These are phyloP conservation scores for Accipiter virgatus DNA, from an alignment of 2,113 vertebrate genomes.

Conservation along the genomic window DNA sequence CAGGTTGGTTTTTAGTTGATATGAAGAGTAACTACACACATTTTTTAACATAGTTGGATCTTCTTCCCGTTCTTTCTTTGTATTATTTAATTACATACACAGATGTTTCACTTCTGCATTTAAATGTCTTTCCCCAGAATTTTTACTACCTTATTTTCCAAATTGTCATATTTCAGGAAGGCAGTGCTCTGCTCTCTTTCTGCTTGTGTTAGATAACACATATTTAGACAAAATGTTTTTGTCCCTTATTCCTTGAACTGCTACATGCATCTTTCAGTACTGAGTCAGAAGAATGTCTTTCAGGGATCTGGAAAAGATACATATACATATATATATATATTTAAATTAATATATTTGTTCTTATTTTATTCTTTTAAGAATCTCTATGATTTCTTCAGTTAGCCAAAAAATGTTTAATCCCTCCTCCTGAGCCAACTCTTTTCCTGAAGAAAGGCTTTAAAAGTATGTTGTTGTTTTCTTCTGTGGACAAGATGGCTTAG, in stretches of 20 bases:
- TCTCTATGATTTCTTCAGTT: background rate
- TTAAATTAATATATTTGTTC: background rate
- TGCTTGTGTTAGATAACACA: background rate
- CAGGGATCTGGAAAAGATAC: background rate
- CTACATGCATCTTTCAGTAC: background rate
- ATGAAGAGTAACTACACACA: background rate
- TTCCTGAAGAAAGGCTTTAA: background rate
- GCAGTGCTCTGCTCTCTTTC: background rate
- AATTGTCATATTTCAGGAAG: background rate
- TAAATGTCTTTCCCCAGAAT: background rate
- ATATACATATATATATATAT: background rate
- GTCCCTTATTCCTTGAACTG: background rate
- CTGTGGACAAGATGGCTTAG: background rate
- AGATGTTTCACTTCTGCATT: background rate
- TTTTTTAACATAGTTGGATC: background rate
- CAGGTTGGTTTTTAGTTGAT: background rate
- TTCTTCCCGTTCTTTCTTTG: background rate
- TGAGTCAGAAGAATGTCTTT: background rate
- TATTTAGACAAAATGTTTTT: background rate
- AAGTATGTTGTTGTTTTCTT: background rate
- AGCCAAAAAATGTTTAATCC: background rate
- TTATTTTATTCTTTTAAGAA: background rate
- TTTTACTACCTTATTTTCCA: background rate
- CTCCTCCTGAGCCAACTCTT: background rate
- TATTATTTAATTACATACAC: background rate